Evolutionary conservation across 2,113 vertebrate genomes (phyloP), one percentile per base, ranked within the genome.

Genomic region (Platichthys stellatus): DNA sequence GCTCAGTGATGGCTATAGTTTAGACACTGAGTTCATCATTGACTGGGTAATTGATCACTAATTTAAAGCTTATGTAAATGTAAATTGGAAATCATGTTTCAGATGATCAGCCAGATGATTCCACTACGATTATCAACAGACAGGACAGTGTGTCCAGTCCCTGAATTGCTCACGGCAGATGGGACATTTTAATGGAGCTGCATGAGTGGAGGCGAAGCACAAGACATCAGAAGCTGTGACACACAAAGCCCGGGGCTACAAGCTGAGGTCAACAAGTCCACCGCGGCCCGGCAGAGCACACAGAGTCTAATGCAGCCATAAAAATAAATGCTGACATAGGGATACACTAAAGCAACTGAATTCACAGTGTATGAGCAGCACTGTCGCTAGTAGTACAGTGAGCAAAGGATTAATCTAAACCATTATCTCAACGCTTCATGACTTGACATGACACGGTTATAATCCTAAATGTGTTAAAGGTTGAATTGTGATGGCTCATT

Each of bases 311-410:
- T 63, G 68, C 31, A 66, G 66, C 62, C 49, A 62, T 69, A 70
- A 77, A 89, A 78, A 88, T 66, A 85, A 86, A 87, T 59, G 75
- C 85, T 82, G 77, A 75, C 77, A 68, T 49, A 62, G 70, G 64
- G 35, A 74, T 60, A 58, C 53, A 26, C 21, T 54, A 31, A 38
- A 72, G 58, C n/a, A 57, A 47, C 74, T 72, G 51, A 76, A 65
- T 69, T 57, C 40, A 76, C 51, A 28, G 51, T 21, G 26, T 54
- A 69, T 24, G 14, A 49, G 47, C 14, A 24, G 40, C 18, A 69
- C 20, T 9, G 21, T 26, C 45, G 15, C 11, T 9, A 23, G 76
- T 54, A 61, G 76, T 74, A 76, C 18, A 61, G 9, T 13, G 12
- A 43, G 31, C 43, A 68, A 4, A 13, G 57, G 24, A 59, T 59